Percentiles rank a stretch among this genome's conserved stretches.
phyloP scores from a whole-genome alignment of 2,113 vertebrate genomes.

The Pelecanoides urinatrix region DNA sequence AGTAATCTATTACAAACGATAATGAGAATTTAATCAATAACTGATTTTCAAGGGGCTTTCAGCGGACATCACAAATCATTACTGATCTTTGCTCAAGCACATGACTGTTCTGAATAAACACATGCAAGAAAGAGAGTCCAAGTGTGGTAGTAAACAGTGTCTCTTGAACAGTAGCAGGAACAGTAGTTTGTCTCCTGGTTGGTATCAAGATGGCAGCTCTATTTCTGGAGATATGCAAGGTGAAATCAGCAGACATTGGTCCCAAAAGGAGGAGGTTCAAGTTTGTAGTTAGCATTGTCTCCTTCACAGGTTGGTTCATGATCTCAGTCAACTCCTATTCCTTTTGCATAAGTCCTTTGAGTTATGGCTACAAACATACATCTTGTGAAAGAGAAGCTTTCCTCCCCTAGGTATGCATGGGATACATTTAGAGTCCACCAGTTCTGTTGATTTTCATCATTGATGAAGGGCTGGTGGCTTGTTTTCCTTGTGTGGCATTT shows the following conservation, averaged over 20 bases:
- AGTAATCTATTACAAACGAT: not conserved
- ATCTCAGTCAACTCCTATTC: not conserved
- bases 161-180: not conserved
- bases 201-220: not conserved
- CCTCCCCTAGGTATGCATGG: not conserved
- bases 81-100: conserved; percentile 25
- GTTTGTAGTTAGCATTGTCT: not conserved
- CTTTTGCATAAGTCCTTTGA: not conserved
- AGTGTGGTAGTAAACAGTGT: not conserved
- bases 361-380: not conserved
- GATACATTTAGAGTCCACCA: not conserved
- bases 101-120: not conserved
- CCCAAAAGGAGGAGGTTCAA: not conserved
- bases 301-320: not conserved
- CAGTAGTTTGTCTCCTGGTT: not conserved
- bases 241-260: not conserved
- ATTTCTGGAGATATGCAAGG: not conserved
- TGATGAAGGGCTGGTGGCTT: not conserved
- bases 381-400: not conserved
- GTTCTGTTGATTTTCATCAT: not conserved
- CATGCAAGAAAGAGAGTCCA: not conserved
- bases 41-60: not conserved
- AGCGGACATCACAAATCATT: not conserved
- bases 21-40: conserved; percentile 21
- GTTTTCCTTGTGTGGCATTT: not conserved